phyloP scores from a whole-genome alignment of 2,113 vertebrate genomes.

The Rhineura floridana region DNA sequence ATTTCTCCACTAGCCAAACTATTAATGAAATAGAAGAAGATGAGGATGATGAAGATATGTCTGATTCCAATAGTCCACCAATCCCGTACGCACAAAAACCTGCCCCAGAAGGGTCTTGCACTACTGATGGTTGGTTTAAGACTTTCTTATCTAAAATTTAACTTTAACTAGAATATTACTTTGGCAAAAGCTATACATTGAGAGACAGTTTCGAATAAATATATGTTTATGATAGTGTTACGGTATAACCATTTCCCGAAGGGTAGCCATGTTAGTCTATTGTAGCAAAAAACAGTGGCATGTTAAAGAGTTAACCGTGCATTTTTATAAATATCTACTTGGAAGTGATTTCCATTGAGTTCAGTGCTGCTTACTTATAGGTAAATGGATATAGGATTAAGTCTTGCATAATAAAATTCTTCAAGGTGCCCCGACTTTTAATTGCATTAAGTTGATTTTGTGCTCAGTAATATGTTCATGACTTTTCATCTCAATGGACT shows the following conservation, averaged over 20 bases:
- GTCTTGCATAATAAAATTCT: not conserved
- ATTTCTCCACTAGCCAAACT: slow-evolving; percentile 80
- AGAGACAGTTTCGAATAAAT: not conserved
- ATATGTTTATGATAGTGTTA: not conserved
- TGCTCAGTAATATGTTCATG: not conserved
- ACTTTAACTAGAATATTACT: not conserved
- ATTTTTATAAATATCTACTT: not conserved
- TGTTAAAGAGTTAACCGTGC: not conserved
- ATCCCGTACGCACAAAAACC: slow-evolving; percentile 92
- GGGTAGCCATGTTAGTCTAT: not conserved
- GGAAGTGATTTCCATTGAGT: not conserved
- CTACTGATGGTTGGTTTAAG: slow-evolving; percentile 85
- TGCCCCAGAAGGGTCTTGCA: slow-evolving; percentile 94
- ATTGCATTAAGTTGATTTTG: not conserved
- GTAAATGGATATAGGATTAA: not conserved
- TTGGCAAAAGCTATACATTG: not conserved
- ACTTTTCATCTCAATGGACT: not conserved
- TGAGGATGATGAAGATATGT: slow-evolving; percentile 94
- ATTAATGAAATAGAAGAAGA: slow-evolving; percentile 86
- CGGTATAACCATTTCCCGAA: not conserved
- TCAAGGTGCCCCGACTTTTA: not conserved
- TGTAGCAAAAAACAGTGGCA: not conserved
- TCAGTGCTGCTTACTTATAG: not conserved
- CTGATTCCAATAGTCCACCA: slow-evolving; percentile 92
- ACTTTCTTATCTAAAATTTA: not conserved